A percentile compares a stretch with the other conserved stretches of the same genome.
Evolutionary conservation across 1,140 invertebrate species (phyloP).

Genomic region (Halictus rubicundus): DNA sequence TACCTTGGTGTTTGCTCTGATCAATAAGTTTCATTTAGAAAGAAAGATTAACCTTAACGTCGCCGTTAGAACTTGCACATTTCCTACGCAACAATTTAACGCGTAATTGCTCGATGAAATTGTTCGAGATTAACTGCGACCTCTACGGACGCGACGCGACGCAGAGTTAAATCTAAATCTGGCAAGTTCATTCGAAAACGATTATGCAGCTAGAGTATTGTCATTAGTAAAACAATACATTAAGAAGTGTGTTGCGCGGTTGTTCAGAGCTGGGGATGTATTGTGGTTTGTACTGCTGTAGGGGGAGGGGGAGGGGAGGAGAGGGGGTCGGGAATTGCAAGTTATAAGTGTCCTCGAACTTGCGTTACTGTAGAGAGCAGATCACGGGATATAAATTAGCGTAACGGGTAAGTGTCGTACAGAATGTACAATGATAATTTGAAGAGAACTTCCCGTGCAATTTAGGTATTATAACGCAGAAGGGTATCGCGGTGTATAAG

Average conservation of each 20-base stretch:
- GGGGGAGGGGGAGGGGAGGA: not conserved
- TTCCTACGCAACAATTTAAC: no score
- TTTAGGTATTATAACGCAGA: not conserved
- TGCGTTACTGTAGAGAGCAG: not conserved
- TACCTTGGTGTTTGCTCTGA: no score
- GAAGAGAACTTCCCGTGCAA: constrained; percentile 1
- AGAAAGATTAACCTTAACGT: no score
- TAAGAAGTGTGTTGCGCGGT: not conserved
- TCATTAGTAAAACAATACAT: not conserved
- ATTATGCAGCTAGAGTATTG: not conserved
- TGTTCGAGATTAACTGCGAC: no score
- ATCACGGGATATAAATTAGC: constrained; percentile 3
- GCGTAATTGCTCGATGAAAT: no score
- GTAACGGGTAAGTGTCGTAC: not conserved
- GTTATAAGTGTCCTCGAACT: constrained; percentile 2
- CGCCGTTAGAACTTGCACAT: no score
- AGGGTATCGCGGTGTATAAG: not conserved
- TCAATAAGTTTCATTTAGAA: no score
- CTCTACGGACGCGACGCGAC: no score
- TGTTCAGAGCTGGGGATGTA: not conserved
- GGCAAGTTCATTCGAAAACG: not conserved
- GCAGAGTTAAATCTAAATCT: not conserved
- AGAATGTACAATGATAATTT: constrained; percentile 1
- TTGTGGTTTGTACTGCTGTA: not conserved
- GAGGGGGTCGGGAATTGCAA: not conserved